Evolutionary conservation across 1,140 invertebrate genomes (phyloP).

Genomic region (Dendrolimus punctatus): DNA sequence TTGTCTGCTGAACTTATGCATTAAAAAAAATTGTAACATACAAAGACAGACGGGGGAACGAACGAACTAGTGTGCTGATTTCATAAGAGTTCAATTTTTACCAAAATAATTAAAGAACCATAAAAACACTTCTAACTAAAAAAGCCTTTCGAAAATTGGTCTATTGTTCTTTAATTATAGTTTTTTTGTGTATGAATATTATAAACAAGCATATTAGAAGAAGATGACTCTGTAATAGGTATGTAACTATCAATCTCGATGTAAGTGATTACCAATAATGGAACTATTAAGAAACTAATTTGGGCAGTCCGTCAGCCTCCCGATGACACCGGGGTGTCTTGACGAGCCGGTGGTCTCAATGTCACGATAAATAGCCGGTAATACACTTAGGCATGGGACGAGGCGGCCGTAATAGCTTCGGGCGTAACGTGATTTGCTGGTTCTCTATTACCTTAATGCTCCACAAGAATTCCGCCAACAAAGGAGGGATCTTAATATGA

Average conservation of each 20-base stretch:
- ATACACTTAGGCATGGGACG: constrained; percentile 42
- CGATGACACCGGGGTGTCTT: constrained; percentile 28
- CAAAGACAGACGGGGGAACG: no score
- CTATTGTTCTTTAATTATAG: no score
- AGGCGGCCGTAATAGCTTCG: constrained; percentile 40
- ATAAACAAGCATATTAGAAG: no score
- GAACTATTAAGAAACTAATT: constrained; percentile 30
- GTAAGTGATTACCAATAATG: constrained; percentile 17
- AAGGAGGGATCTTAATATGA: constrained; percentile 45
- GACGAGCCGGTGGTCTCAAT: constrained; percentile 40
- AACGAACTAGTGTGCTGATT: no score
- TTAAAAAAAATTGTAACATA: no score
- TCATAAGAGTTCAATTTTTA: no score
- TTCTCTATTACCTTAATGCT: constrained; percentile 50
- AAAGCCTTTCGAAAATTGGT: no score
- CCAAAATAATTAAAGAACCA: no score
- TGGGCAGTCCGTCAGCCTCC: constrained; percentile 24
- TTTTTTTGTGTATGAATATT: no score
- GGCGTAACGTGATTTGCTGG: constrained; percentile 51
- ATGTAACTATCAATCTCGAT: constrained; percentile 1
- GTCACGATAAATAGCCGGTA: constrained; percentile 54
- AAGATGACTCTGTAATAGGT: constrained; percentile 1
- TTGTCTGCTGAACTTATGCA: no score
- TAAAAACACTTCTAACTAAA: no score
- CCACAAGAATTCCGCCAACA: constrained; percentile 41